Base-by-base conservation (phyloP, 2,113 vertebrate genomes). In the Rhinichthys klamathensis region DNA sequence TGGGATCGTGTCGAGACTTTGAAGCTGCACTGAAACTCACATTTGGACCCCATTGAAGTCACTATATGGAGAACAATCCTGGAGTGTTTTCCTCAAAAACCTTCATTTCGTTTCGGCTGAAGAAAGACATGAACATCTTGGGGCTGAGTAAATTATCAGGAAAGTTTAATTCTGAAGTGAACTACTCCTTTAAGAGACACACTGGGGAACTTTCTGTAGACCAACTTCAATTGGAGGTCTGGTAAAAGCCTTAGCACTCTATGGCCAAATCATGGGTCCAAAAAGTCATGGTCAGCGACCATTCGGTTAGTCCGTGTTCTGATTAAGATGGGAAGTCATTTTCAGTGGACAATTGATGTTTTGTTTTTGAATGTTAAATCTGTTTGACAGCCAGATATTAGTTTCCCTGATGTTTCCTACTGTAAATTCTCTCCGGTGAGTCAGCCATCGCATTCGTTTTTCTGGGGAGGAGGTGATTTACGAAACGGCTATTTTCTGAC, bases 361-460 rank as follows among this genome's bases (percentile, higher is more conserved):
- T 73, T 85, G 80, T 51, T 79, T 72, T 65, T 25, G 41, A 82
- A 30, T 38, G 58, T 87, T 85, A 87, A 86, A 87, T 79, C 85
- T 61, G 15, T 73, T 46, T 10, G 32, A 80, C 41, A 63, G 79
- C 61, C 78, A 88, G 81, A 69, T 88, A 88, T 90, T 85, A 65
- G 25, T 88, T 90, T 84, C 82, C 88, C 83, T 58, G 84, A 73
- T 88, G 88, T 91, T 89, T 91, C 76, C 88, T 72, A 88, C 82
- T 54, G 85, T 88, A 85, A 88, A 85, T 82, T 76, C 51, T 67
- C 84, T 63, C 61, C n/a, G 63, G 81, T 84, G 85, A 82, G 80
- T 82, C 80, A 54, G 69, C 73, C 60, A 56, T 84, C 67, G 63
- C 86, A 80, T 88, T 89, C 80, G 76, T 83, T 89, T 32, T 79